These are phyloP conservation scores for Corythaeola cristata DNA, from an alignment of 2,113 vertebrate species.

Conservation along the genomic window DNA sequence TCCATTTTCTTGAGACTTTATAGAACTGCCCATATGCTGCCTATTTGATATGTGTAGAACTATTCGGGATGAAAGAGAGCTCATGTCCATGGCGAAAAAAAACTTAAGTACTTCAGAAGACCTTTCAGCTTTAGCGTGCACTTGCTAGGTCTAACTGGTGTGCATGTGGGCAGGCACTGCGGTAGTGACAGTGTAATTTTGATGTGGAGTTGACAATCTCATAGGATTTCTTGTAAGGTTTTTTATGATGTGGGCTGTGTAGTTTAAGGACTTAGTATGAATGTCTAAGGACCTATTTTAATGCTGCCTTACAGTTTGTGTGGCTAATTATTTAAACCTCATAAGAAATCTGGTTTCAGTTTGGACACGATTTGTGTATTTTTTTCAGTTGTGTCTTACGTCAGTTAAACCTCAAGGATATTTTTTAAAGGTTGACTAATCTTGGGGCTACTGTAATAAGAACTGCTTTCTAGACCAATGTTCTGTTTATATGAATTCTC, in stretches of 20 bases:
- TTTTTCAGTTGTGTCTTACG: not conserved
- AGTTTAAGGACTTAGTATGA: not conserved
- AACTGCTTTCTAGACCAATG: not conserved
- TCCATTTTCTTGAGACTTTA: not conserved
- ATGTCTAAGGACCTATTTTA: not conserved
- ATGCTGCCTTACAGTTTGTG: not conserved
- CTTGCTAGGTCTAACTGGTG: not conserved
- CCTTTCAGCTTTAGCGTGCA: fast-evolving
- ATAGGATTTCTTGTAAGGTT: not conserved
- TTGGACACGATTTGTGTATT: not conserved
- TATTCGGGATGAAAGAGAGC: fast-evolving
- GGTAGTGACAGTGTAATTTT: not conserved
- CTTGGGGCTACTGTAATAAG: not conserved
- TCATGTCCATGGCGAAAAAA: fast-evolving
- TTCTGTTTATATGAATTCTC: not conserved
- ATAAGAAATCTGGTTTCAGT: not conserved
- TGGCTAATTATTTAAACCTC: not conserved
- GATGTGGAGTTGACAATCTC: not conserved
- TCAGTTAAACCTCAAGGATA: not conserved
- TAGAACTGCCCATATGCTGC: fast-evolving
- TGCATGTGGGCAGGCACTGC: not conserved
- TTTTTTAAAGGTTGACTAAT: not conserved
- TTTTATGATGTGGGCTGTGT: not conserved
- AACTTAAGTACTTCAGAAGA: not conserved
- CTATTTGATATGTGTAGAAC: fast-evolving